Conservation (phyloP, 2,113 vertebrate species). For the Thalassarche chlororhynchos region DNA sequence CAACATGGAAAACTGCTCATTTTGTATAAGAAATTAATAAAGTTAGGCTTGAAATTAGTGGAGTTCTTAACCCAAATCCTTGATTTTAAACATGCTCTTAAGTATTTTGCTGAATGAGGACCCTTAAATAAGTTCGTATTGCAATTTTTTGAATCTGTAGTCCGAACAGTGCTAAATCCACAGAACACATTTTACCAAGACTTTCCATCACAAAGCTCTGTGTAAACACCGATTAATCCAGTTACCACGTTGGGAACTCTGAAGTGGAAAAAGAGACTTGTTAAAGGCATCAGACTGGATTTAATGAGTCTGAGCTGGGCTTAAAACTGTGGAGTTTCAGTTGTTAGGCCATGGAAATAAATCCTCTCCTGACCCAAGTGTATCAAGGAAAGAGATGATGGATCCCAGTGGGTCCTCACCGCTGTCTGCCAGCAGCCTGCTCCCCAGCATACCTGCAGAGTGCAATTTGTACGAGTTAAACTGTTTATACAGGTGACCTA, state of each 20-base stretch:
- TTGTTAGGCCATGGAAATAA: background rate
- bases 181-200: background rate
- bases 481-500: background rate
- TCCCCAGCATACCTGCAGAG: background rate
- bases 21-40: background rate
- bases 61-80: background rate
- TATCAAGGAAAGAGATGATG: background rate
- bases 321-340: background rate
- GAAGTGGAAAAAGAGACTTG: background rate
- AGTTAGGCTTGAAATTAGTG: background rate
- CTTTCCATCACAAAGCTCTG: background rate
- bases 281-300: background rate
- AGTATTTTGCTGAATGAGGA: background rate
- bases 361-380: background rate
- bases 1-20: background rate
- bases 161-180: background rate
- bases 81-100: background rate
- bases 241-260: background rate
- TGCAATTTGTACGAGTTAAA: background rate
- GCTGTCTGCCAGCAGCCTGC: background rate
- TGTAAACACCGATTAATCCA: background rate
- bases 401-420: background rate
- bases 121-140: background rate
- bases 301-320: background rate
- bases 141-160: background rate